phyloP scores from a whole-genome alignment of 2,113 vertebrate genomes.

The Pogona vitticeps region DNA sequence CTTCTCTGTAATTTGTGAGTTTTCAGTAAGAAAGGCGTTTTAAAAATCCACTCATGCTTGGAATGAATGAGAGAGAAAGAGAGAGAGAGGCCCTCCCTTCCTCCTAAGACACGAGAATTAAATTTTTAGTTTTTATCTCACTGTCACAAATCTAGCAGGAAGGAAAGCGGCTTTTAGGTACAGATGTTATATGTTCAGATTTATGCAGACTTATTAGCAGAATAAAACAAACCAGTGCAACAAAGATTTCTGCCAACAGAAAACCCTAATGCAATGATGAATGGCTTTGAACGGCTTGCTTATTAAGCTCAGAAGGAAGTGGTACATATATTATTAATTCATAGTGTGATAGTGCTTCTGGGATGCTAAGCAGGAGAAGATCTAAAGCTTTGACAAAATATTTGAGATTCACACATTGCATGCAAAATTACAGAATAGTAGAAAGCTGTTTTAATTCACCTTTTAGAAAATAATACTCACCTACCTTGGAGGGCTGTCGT shows the following conservation, averaged over 20 bases:
- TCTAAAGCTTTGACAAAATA: conserved; percentile 21
- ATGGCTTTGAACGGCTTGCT: conserved; percentile 37
- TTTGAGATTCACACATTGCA: conserved; percentile 7
- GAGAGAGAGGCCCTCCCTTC: neutral
- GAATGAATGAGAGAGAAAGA: too few species aligned
- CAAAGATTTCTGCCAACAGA: conserved; percentile 32
- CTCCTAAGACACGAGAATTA: neutral
- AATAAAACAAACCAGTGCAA: conserved; percentile 26
- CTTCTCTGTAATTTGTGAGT: neutral
- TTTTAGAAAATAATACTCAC: neutral
- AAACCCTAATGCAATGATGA: conserved; percentile 19
- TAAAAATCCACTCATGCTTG: neutral
- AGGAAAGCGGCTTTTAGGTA: conserved; percentile 19
- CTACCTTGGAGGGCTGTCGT: neutral
- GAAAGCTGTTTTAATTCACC: neutral
- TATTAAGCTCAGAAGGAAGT: conserved; percentile 36
- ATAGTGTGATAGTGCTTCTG: conserved; percentile 6
- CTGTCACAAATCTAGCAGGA: neutral
- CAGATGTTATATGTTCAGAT: neutral
- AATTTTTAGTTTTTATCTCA: neutral
- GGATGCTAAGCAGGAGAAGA: conserved; percentile 13
- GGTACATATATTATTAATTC: conserved; percentile 31
- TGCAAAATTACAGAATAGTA: neutral
- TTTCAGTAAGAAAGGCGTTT: neutral
- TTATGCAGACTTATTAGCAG: neutral